These are phyloP conservation scores for Drosophila parthenogenetica DNA, from an alignment of 2,888 invertebrate species.

Conservation along the genomic window DNA sequence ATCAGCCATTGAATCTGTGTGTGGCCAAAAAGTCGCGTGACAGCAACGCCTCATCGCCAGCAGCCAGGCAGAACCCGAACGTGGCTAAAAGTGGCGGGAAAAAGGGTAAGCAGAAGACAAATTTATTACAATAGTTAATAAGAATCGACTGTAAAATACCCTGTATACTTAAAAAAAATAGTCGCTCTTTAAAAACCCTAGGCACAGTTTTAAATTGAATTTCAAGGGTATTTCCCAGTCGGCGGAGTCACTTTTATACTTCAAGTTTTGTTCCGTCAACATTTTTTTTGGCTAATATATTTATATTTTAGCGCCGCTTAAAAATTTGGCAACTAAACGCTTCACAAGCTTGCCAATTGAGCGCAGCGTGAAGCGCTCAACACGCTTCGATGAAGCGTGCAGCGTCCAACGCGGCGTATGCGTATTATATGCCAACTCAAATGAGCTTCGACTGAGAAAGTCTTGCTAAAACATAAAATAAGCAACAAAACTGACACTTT, in stretches of 20 bases:
- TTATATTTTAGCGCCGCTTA: conserved; percentile 46
- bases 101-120: conserved; percentile 73
- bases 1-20: conserved; percentile 88
- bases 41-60: conserved; percentile 55
- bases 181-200: too few species aligned
- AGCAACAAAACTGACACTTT: background rate
- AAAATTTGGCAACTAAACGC: conserved; percentile 59
- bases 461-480: conserved; percentile 17
- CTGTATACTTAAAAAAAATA: too few species aligned
- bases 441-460: conserved; percentile 50
- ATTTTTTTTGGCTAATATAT: conserved; percentile 10
- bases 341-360: conserved; percentile 74
- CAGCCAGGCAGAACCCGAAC: conserved; percentile 51
- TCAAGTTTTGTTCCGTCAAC: background rate
- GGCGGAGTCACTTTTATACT: background rate
- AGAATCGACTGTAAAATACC: too few species aligned
- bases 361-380: conserved; percentile 71
- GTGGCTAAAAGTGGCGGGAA: conserved; percentile 54
- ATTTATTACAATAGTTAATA: background rate
- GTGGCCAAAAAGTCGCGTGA: conserved; percentile 86
- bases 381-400: conserved; percentile 78
- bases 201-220: too few species aligned
- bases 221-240: too few species aligned
- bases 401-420: conserved; percentile 71
- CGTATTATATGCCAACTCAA: conserved; percentile 68